Conservation (phyloP, 2,113 vertebrate genomes). For the Blennius ocellaris region DNA sequence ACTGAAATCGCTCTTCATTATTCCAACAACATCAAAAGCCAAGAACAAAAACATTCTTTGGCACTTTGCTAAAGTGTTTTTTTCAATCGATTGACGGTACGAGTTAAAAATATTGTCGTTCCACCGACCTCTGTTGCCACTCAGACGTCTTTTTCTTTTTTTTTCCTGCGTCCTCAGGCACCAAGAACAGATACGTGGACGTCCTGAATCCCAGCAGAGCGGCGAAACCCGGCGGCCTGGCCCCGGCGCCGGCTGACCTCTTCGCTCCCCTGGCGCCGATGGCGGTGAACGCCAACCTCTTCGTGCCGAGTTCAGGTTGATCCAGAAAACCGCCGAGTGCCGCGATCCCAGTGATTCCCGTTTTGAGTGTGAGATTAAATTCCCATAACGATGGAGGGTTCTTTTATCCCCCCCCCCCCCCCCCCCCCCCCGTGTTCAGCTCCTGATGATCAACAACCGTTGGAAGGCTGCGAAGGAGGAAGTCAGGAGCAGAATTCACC, state of each 20-base stretch:
- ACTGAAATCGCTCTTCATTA: too few species aligned
- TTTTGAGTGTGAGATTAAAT: slow-evolving; percentile 4
- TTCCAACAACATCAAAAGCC: too few species aligned
- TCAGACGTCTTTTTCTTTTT: slow-evolving; percentile 2
- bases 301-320: slow-evolving; percentile 90
- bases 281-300: slow-evolving; percentile 89
- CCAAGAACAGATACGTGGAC: slow-evolving; percentile 92
- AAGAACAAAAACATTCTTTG: too few species aligned
- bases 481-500: slow-evolving; percentile 75
- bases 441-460: slow-evolving; percentile 83
- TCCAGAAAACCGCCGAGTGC: too few species aligned
- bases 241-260: slow-evolving; percentile 88
- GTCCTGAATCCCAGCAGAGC: slow-evolving; percentile 89
- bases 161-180: slow-evolving; percentile 67
- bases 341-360: too few species aligned
- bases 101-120: too few species aligned
- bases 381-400: too few species aligned
- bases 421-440: too few species aligned
- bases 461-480: slow-evolving; percentile 81
- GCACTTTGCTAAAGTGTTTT: too few species aligned
- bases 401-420: too few species aligned
- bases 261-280: slow-evolving; percentile 96
- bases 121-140: too few species aligned
- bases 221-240: slow-evolving; percentile 73
- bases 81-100: too few species aligned